These are phyloP conservation scores for Oasisia sp. DNA, from an alignment of 2,888 invertebrate genomes.

Conservation along the genomic window DNA sequence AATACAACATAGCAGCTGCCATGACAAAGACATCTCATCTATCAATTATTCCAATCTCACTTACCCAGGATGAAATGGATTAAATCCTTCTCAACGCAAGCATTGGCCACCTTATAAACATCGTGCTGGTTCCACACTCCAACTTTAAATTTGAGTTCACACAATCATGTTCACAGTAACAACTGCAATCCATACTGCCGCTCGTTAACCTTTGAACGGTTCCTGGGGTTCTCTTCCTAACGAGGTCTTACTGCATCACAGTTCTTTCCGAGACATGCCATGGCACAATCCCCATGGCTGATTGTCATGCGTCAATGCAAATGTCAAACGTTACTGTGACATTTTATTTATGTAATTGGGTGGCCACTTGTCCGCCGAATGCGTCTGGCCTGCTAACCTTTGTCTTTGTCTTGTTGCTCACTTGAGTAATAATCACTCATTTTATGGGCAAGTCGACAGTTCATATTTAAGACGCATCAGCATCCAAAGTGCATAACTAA, in stretches of 20 bases:
- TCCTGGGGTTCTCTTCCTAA: neutral
- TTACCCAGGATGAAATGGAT: no score
- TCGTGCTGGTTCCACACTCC: neutral
- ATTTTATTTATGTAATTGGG: neutral
- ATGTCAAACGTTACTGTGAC: neutral
- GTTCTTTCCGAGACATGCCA: neutral
- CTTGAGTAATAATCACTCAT: constrained; percentile 27
- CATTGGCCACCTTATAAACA: no score
- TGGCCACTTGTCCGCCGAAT: neutral
- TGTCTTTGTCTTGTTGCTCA: neutral
- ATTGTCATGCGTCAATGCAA: neutral
- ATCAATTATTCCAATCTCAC: neutral
- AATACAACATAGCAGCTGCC: neutral
- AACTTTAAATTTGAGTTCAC: neutral
- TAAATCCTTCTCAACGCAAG: no score
- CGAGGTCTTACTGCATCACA: neutral
- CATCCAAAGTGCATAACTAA: neutral
- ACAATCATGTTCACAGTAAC: neutral
- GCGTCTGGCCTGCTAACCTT: neutral
- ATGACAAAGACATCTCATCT: neutral
- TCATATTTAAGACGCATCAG: neutral
- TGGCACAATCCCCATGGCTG: neutral
- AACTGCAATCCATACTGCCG: neutral
- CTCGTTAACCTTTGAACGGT: neutral
- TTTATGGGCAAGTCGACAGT: constrained; percentile 18